Conservation (phyloP, 2,797 vertebrate species). For the Thunnus albacares region DNA sequence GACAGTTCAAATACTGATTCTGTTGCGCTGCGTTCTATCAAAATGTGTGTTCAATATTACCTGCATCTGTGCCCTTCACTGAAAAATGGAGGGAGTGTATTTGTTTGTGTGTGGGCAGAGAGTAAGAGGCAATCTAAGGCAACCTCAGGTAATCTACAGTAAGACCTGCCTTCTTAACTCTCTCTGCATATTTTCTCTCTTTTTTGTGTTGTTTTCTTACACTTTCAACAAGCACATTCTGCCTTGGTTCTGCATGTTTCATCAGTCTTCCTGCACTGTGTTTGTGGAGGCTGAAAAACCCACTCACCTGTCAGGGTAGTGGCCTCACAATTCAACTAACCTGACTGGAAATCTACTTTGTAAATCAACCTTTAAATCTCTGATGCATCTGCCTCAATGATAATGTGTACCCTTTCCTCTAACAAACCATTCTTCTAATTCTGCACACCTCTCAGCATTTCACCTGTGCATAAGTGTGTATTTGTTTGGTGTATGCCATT, state of each 20-base stretch:
- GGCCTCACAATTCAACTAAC: background rate
- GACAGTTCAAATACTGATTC: conserved; percentile 7
- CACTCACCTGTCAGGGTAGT: background rate
- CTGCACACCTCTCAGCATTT: background rate
- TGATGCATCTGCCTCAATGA: conserved; percentile 1
- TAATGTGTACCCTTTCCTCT: background rate
- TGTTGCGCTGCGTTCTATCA: conserved; percentile 8
- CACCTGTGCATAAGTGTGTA: background rate
- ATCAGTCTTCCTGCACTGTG: background rate
- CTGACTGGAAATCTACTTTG: conserved; percentile 8
- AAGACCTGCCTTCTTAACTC: background rate
- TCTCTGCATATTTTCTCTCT: background rate
- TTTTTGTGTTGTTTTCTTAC: background rate
- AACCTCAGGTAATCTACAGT: conserved; percentile 11
- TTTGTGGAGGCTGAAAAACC: background rate
- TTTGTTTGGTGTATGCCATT: background rate
- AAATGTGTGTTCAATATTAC: conserved; percentile 6
- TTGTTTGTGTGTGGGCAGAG: background rate
- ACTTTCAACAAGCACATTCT: conserved; percentile 1
- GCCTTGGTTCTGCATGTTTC: conserved; percentile 1
- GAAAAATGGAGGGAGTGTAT: background rate
- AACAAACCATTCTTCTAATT: background rate
- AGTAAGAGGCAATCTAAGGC: conserved; percentile 11
- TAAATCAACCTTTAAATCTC: background rate
- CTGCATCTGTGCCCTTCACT: background rate